Percentiles rank a stretch among this genome's conserved stretches.
These are phyloP conservation scores for Himalopsyche tibetana DNA, from an alignment of 2,888 invertebrate genomes.

Conservation along the genomic window DNA sequence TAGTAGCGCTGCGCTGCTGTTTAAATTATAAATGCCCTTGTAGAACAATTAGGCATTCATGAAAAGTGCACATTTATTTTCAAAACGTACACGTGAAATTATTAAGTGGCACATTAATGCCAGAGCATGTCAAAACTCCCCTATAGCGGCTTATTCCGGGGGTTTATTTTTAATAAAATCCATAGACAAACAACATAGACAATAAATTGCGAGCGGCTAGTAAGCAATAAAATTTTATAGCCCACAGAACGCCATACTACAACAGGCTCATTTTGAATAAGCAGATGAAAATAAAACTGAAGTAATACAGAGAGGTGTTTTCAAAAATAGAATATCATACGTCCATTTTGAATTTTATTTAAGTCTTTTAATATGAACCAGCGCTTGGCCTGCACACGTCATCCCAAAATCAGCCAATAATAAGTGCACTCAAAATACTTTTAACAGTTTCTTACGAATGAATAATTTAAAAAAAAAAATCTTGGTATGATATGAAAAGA, in stretches of 20 bases:
- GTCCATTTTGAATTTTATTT: constrained; percentile 26
- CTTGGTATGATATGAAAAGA: too few species aligned
- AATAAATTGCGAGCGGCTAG: not conserved
- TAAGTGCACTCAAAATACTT: not conserved
- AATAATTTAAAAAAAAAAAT: too few species aligned
- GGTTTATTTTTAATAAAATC: constrained; percentile 16
- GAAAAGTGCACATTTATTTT: not conserved
- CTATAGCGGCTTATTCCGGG: not conserved
- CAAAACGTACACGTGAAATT: not conserved
- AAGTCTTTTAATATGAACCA: not conserved
- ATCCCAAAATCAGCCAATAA: not conserved
- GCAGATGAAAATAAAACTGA: constrained; percentile 25
- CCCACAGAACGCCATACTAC: constrained; percentile 28
- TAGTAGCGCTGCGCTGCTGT: too few species aligned
- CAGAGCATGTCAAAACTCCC: constrained; percentile 2
- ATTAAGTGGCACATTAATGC: not conserved
- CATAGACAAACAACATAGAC: not conserved
- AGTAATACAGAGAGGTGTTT: constrained; percentile 19
- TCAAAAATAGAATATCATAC: constrained; percentile 1
- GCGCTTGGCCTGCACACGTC: constrained; percentile 4
- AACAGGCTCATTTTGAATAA: not conserved
- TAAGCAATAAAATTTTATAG: constrained; percentile 18
- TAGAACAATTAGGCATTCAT: not conserved
- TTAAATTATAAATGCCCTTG: too few species aligned
- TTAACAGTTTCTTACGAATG: not conserved